Conservation (phyloP, 2,888 invertebrate genomes). For the Acronicta alni region DNA sequence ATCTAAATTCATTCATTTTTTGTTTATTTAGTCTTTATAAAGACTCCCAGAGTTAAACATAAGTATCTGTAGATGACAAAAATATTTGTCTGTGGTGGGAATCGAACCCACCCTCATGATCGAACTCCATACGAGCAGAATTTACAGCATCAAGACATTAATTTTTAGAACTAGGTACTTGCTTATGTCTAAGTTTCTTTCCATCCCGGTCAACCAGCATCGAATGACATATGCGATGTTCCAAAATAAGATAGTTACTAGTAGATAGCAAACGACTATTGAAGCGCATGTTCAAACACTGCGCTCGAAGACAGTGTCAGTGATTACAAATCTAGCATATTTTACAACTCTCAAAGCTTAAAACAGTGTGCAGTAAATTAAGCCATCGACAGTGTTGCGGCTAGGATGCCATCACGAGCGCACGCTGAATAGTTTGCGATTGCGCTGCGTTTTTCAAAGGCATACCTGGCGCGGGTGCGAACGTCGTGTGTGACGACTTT, state of each 20-base stretch:
- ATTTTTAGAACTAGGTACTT: no score
- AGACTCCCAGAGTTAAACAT: no score
- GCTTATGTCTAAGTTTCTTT: no score
- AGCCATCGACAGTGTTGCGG: slow-evolving; percentile 59
- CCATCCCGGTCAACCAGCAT: neutral
- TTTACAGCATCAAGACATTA: neutral
- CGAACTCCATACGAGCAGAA: no score
- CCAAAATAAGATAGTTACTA: slow-evolving; percentile 20
- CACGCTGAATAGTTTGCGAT: slow-evolving; percentile 65
- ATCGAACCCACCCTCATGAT: no score
- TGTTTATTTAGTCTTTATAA: no score
- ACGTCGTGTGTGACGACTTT: slow-evolving; percentile 83
- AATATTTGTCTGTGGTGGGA: no score
- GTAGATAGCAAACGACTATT: slow-evolving; percentile 25
- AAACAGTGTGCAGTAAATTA: slow-evolving; percentile 58
- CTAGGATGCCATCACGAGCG: slow-evolving; percentile 84
- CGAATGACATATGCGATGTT: slow-evolving; percentile 18
- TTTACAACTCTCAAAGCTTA: slow-evolving; percentile 51
- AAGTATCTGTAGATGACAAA: no score
- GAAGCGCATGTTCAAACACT: slow-evolving; percentile 38
- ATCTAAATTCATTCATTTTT: no score
- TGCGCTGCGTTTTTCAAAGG: slow-evolving; percentile 80
- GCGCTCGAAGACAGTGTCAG: slow-evolving; percentile 20
- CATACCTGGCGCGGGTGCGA: slow-evolving; percentile 77
- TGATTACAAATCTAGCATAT: slow-evolving; percentile 55